Evolutionary conservation across 2,888 invertebrate species (phyloP).

Genomic region (Keiferia lycopersicella): DNA sequence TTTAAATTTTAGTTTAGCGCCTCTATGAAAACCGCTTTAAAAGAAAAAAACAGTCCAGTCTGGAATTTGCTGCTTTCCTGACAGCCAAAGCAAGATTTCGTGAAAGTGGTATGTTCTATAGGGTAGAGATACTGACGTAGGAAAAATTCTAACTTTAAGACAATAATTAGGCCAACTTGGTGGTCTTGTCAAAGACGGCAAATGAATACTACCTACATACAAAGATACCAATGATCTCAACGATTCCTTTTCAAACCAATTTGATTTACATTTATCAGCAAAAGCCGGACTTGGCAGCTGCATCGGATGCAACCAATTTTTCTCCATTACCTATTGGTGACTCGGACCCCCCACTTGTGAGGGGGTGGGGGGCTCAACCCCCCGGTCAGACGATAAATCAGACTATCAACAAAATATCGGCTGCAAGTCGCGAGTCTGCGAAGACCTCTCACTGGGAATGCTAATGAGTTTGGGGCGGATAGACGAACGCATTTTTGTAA

Average conservation of each 20-base stretch:
- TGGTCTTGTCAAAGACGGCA: too few species aligned
- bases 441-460: slow-evolving; percentile 36
- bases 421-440: slow-evolving; percentile 36
- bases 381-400: slow-evolving; percentile 54
- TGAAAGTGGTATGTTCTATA: too few species aligned
- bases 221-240: neutral
- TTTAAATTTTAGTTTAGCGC: too few species aligned
- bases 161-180: too few species aligned
- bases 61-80: too few species aligned
- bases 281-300: slow-evolving; percentile 10
- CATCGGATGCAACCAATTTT: slow-evolving; percentile 32
- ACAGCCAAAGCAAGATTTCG: too few species aligned
- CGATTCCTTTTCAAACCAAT: slow-evolving; percentile 28
- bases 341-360: slow-evolving; percentile 31
- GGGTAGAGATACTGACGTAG: too few species aligned
- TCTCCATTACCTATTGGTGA: slow-evolving; percentile 33
- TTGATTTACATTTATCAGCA: slow-evolving; percentile 28
- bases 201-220: neutral
- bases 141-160: too few species aligned
- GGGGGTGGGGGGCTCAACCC: neutral
- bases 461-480: slow-evolving; percentile 42
- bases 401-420: slow-evolving; percentile 62
- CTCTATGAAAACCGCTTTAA: too few species aligned
- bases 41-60: too few species aligned
- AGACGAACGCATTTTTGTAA: slow-evolving; percentile 29